Evolutionary conservation across 2,113 vertebrate species (phyloP), one percentile per base, ranked within the genome.

Genomic region (Petroica traversi): DNA sequence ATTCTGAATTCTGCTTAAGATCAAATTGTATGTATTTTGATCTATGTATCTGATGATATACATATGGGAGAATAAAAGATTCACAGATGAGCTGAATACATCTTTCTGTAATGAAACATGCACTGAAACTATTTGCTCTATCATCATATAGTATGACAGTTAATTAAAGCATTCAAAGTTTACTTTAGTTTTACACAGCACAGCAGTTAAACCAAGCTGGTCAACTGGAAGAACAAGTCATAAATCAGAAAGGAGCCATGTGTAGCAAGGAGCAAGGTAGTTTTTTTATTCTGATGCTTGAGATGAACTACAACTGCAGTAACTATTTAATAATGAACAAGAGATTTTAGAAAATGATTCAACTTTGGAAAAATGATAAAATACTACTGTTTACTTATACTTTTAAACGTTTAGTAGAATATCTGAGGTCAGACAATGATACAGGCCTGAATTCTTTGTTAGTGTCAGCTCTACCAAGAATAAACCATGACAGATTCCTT

Each of bases 141-240:
- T 80, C 74, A 93, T 82, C 48, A 85, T n/a, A 57, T 11, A 74
- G 61, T 29, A 86, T 2, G 13, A 66, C 86, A 96, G 67, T 74
- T 94, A 93, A 94, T 92, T 83, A 94, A 95, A 91, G 51, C 46
- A 86, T 71, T 87, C 58, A 14, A 79, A 51, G 91, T 91, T 96
- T 79, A 86, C 66, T 90, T 95, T 55, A 82, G 59, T 92, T 94
- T 95, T 74, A 91, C 67, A 92, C 36, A 80, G 89, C 49, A 79
- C 34, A 95, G 74, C 74, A 95, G 72, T 83, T 88, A 92, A 92
- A 93, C 38, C 62, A 91, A 95, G 94, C 43, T 91, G 87, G 77
- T 74, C 74, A 89, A 92, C 91, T 72, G 72, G 95, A 94, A 95
- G 87, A 96, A 67, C 81, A 67, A 80, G 78, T 77, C 59, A 73